Percentiles rank a stretch among this genome's conserved stretches.
phyloP scores from a whole-genome alignment of 2,797 vertebrate species.

The Anguilla anguilla region DNA sequence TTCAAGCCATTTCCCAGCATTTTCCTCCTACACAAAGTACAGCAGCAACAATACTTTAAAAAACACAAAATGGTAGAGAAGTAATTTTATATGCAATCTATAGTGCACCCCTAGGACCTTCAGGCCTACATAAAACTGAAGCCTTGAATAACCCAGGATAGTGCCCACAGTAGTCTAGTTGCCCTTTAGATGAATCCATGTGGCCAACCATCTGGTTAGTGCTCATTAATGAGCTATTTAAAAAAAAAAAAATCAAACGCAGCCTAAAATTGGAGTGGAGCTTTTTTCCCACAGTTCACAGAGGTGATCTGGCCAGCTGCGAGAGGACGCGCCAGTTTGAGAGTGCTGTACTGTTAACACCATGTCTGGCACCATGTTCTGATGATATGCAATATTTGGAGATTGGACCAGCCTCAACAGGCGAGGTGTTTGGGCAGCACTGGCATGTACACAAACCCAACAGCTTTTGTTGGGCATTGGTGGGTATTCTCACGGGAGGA shows the following conservation, averaged over 20 bases:
- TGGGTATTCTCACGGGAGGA: neutral
- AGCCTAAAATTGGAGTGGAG: neutral
- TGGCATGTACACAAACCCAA: neutral
- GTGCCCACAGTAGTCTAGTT: neutral
- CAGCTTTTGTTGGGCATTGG: neutral
- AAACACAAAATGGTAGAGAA: neutral
- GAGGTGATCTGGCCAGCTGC: neutral
- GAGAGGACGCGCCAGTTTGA: neutral
- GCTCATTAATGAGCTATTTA: slow-evolving; percentile 3
- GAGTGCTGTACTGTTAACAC: neutral
- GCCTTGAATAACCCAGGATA: neutral
- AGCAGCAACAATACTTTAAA: neutral
- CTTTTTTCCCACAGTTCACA: neutral
- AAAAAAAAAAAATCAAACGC: neutral
- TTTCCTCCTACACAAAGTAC: neutral
- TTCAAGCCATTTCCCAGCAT: neutral
- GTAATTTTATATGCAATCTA: neutral
- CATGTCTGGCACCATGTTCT: neutral
- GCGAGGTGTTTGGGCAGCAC: neutral
- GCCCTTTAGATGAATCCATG: neutral
- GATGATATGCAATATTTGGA: neutral
- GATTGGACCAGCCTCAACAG: neutral
- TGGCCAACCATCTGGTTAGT: neutral
- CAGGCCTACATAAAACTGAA: neutral
- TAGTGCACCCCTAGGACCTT: neutral